A percentile compares a stretch with the other conserved stretches of the same genome.
Evolutionary conservation across 2,113 vertebrate genomes (phyloP).

Genomic region (Leucopsar rothschildi): DNA sequence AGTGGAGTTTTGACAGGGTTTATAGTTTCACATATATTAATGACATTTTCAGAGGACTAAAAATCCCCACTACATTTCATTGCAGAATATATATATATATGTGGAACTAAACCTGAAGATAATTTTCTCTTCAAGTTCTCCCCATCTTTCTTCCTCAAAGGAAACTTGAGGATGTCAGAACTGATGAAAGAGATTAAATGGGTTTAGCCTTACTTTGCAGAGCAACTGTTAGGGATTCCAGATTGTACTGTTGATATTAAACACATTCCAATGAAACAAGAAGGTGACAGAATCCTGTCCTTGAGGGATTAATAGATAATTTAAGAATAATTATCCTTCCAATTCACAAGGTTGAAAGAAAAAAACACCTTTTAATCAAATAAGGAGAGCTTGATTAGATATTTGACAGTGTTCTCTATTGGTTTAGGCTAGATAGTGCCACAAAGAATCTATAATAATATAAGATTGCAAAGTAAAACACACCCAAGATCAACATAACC

Average conservation of each 20-base stretch:
- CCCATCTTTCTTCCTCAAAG: not conserved
- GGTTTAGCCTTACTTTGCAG: conserved; percentile 25
- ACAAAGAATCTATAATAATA: not conserved
- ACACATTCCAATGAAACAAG: not conserved
- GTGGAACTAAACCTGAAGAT: not conserved
- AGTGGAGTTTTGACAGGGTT: not conserved
- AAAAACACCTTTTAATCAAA: conserved; percentile 1
- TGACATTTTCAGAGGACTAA: not conserved
- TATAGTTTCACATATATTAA: not conserved
- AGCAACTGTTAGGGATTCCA: conserved; percentile 25
- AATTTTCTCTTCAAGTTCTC: not conserved
- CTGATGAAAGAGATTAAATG: conserved; percentile 47
- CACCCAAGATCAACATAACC: not conserved
- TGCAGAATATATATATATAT: not conserved
- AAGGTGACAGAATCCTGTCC: conserved; percentile 11
- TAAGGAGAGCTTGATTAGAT: not conserved
- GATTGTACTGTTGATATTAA: conserved; percentile 17
- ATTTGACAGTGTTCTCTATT: not conserved
- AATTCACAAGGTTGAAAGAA: not conserved
- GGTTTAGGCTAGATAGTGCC: not conserved
- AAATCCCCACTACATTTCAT: not conserved
- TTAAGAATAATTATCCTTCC: conserved; percentile 15
- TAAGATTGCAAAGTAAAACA: not conserved
- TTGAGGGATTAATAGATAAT: conserved; percentile 33
- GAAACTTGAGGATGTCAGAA: not conserved